Base-by-base conservation (phyloP, 2,797 vertebrate genomes). In the Delichon dasypus region DNA sequence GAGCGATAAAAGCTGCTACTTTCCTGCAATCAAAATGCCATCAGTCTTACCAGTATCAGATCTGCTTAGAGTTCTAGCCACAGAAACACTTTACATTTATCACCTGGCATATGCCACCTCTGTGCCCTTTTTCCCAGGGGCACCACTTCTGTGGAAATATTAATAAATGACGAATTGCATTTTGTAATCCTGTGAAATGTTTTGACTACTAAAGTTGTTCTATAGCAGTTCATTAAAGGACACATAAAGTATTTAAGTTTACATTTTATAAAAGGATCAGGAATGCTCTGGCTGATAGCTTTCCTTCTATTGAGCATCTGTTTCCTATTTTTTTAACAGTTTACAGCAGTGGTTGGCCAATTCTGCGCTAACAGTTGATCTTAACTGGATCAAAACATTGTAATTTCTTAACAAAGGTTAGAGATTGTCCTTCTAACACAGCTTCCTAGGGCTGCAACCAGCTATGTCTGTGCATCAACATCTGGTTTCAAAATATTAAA, bases 401-500 rank as follows among this genome's bases (percentile, higher is more conserved):
- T 95, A 95, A 96, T 97, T 97, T 97, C 96, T 97, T 98, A 97
- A 89, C 97, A 97, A 97, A 98, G 97, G 96, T 97, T 98, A 97
- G 91, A 81, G 76, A 94, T 64, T 85, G 94, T 97, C 97, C 90
- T 93, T 97, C 94, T 97, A 97, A 95, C 95, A 94, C 92, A 95
- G 96, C 96, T 97, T 97, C 96, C 94, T 97, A 97, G 97, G 96
- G 96, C 94, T 93, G 93, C 95, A 97, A 96, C 91, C 88, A 97
- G 85, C 73, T 88, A 78, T 75, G 94, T 96, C 94, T 96, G 89
- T 36, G 78, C 89, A 97, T 96, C 96, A 95, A 97, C 97, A 98
- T 98, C 97, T 98, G 97, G 96, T 95, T 98, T 97, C 94, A 97
- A 97, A 98, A 97, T 97, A 98, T 97, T 97, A 97, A 98, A 97